Base-by-base conservation (phyloP, 2,888 invertebrate species). In the Nezara viridula region DNA sequence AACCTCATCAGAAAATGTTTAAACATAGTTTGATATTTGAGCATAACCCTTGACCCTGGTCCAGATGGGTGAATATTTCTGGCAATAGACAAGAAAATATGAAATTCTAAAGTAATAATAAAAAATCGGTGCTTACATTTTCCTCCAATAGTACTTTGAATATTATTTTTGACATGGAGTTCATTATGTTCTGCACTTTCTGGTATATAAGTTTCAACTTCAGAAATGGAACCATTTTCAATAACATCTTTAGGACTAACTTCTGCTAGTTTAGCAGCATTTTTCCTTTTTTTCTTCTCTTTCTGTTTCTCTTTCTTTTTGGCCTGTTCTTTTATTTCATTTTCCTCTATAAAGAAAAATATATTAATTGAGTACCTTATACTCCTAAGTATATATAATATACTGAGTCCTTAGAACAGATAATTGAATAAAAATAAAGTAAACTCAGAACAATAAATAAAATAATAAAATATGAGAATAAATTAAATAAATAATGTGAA, bases 281-380 rank as follows among this genome's bases (percentile, higher is more conserved):
- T 90, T 85, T 91, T 91, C 52, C 90, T 90, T 37, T 90, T 90
- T 88, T 91, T 91, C 88, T 91, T 91, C 49, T 90, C 89, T 60
- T 90, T 90, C 85, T 90, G 86, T 55, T 90, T 89, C 47, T 91
- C 89, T 55, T 90, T 89, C 86, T 90, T 90, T 50, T 90, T 90
- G n/a, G 88, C 86, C 81, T 89, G 88, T 86, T 89, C 90, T 86
- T 90, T 90, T 24, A 66, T 87, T 87, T 91, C 91, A 88, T 86
- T 89, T 90, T 90, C 88, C 87, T 89, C 91, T 81, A 16, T 44
- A 81, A 47, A 81, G 19, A 37, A 66, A 37, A 73, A 4, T 3
- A 60, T 60, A 60, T 60, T 12, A 55, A 60, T 32, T 60, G 16
- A 55, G 10, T n/a, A 55, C 3, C 9, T 10, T n/a, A 6, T n/a